Base-by-base conservation (phyloP, 2,888 invertebrate genomes). In the Luperina testacea region DNA sequence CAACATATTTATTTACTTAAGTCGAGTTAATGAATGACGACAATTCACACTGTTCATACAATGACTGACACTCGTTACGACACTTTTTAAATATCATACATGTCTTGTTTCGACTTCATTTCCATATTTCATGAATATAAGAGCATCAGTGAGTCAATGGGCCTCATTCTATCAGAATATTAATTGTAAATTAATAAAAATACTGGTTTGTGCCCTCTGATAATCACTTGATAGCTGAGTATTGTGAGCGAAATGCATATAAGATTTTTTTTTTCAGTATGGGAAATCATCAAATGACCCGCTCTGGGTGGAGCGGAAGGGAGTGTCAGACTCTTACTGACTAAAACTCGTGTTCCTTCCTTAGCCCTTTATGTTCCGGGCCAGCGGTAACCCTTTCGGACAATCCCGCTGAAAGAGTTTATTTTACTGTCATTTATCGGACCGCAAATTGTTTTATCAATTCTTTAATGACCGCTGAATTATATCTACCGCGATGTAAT, bases 21-120 rank as follows among this genome's bases (percentile, higher is more conserved):
- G 65, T 59, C 67, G 48, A 59, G 63, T 72, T 38, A 82, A 65
- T 74, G 51, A 69, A 82, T 85, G 73, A 82, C 71, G 84, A 71
- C 78, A 61, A 74, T 76, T 72, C 75, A 68, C 71, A 32, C 61
- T 82, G 42, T 68, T 81, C 65, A 57, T 48, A 48, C 77, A n/a
- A n/a, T 76, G 64, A 74, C 64, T 42, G 73, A 65, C 64, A 74
- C 51, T 69, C n/a, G 61, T 82, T 82, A 48, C 57, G 27, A 73
- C 70, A 85, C 53, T 68, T 82, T 75, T 75, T 20, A 77, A 84
- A 77, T 73, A 72, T 83, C 38, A 69, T 76, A 82, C 59, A 64
- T 27, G 24, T 65, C 57, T 70, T 73, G 59, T 73, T 77, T 83
- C 57, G 65, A 63, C 65, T 64, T 59, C 1, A 84, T 84, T 84